Conservation (phyloP, 1,140 invertebrate genomes). For the Oreohelix idahoensis region DNA sequence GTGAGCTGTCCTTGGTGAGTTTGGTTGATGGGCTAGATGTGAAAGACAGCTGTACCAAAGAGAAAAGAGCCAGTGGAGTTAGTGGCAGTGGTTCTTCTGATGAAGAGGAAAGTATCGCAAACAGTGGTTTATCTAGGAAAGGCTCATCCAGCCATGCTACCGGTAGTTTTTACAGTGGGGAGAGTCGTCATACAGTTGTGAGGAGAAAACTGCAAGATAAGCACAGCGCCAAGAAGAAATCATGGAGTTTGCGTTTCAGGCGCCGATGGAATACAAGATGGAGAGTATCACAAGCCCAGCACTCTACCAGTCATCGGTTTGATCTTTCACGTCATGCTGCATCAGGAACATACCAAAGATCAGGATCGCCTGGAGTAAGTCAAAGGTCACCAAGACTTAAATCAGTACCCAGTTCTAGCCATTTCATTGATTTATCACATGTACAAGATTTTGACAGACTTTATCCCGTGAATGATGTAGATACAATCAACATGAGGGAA, state of each 20-base stretch:
- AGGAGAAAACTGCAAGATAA: conserved; percentile 46
- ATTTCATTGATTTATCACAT: conserved; percentile 35
- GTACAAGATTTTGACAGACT: conserved; percentile 55
- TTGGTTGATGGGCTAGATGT: conserved; percentile 48
- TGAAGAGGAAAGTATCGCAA: conserved; percentile 4
- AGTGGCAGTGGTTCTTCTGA: conserved; percentile 12
- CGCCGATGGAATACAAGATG: conserved; percentile 46
- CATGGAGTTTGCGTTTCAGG: conserved; percentile 60
- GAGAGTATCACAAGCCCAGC: conserved; percentile 21
- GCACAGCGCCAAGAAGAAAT: conserved; percentile 55
- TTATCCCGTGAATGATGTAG: conserved; percentile 79
- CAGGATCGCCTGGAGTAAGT: conserved; percentile 16
- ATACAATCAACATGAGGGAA: conserved; percentile 81
- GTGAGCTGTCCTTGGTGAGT: conserved; percentile 66
- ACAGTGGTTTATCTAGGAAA: background rate
- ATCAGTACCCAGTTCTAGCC: conserved; percentile 4
- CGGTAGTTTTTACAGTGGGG: background rate
- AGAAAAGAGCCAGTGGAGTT: background rate
- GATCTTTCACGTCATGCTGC: conserved; percentile 22
- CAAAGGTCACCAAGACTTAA: conserved; percentile 43
- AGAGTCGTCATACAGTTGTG: conserved; percentile 25
- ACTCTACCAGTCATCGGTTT: conserved; percentile 9
- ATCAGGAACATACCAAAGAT: conserved; percentile 4
- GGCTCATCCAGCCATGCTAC: background rate
- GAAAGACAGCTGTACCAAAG: conserved; percentile 1